phyloP scores from a whole-genome alignment of 2,888 invertebrate species.

The Leucophenga montana region DNA sequence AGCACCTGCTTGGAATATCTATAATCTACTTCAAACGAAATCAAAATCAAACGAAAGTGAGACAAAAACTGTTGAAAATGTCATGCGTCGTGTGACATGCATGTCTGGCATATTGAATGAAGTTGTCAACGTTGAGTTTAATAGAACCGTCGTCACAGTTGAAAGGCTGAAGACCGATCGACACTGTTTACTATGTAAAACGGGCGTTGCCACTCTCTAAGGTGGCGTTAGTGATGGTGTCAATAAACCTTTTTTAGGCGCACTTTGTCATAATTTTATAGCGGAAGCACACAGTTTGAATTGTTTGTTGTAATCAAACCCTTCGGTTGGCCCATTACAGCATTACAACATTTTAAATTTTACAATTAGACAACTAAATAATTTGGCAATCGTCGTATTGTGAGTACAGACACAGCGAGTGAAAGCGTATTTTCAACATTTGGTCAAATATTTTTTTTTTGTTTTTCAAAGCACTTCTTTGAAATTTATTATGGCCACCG shows the following conservation, averaged over 20 bases:
- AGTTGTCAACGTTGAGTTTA: conserved; percentile 7
- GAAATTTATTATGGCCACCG: conserved; percentile 49
- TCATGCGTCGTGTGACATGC: conserved; percentile 37
- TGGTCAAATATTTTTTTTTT: conserved; percentile 42
- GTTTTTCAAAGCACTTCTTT: conserved; percentile 31
- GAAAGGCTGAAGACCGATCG: not conserved
- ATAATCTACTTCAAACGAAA: conserved; percentile 51
- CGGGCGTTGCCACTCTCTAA: conserved; percentile 30
- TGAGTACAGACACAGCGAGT: conserved; percentile 5
- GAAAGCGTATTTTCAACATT: conserved; percentile 30
- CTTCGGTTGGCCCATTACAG: not conserved
- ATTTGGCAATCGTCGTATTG: not conserved
- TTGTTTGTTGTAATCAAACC: conserved; percentile 20
- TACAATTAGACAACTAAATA: conserved; percentile 21
- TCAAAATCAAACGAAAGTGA: conserved; percentile 59
- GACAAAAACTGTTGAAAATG: conserved; percentile 35
- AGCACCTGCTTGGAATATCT: conserved; percentile 29
- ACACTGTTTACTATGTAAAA: conserved; percentile 57
- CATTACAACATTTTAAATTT: conserved; percentile 1
- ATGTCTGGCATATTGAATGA: conserved; percentile 55
- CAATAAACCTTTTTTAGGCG: conserved; percentile 55
- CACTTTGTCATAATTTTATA: conserved; percentile 59
- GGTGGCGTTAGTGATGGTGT: conserved; percentile 18
- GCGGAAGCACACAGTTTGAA: conserved; percentile 36
- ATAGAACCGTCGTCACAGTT: conserved; percentile 11